Evolutionary conservation across 2,797 vertebrate species (phyloP), one percentile per base, ranked within the genome.

Genomic region (Labroides dimidiatus): DNA sequence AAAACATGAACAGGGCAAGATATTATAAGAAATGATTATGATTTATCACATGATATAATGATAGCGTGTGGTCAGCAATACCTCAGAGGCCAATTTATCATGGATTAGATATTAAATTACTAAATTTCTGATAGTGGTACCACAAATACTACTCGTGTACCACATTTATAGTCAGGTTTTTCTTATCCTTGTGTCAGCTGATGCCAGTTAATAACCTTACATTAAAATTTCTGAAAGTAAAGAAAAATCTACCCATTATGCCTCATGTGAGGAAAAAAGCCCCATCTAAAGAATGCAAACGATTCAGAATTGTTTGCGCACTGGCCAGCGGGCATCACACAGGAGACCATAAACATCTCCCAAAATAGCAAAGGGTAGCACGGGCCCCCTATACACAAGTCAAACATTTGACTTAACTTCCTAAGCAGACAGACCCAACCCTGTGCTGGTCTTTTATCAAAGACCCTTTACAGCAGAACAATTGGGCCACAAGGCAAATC

Each of bases 381-480:
- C 54, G 48, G 86, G 85, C 89, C 84, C 84, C 90, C 81, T 87
- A 84, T 81, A 87, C 87, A 92, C 89, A 70, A 83, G 84, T 79
- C 69, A 83, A 84, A 69, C 65, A 87, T 84, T 87, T 90, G 82
- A 70, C 77, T 85, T 81, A 45, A 77, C 85, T 91, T 93, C 91
- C 87, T 87, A 91, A 49, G 83, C 77, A 91, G 87, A 91, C 88
- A 77, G 86, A 75, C 85, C 91, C 88, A 88, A 61, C 92, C 91
- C 91, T 84, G 69, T 73, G 66, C 77, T 82, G 74, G 77, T 88
- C 83, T 88, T 92, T 87, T 89, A 94, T 92, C 87, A 91, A 80
- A 90, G 81, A 90, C 90, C 75, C 82, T 84, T 85, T 89, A 91
- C 89, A 90, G 84, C 77, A 90, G 87, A 93, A 94, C 92, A 94